Percentiles rank a stretch among this genome's conserved stretches.
Evolutionary conservation across 37 sponge, comb jelly and placozoan species (phyloP).

Genomic region (Dysidea cf. avara): DNA sequence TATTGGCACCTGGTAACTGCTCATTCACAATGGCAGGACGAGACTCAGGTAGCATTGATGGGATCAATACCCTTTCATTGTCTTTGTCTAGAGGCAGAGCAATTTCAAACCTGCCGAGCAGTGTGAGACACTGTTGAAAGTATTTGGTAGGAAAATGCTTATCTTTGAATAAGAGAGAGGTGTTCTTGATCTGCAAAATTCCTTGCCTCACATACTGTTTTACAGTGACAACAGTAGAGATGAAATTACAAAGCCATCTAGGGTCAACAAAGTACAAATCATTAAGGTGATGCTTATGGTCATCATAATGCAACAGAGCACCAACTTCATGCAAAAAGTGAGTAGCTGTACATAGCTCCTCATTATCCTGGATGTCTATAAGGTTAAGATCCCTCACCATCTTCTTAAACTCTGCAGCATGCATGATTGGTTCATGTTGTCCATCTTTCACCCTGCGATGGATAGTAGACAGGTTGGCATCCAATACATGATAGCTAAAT

Average conservation of each 20-base stretch:
- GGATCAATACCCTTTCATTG: conserved; percentile 29
- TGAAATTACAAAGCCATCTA: conserved; percentile 61
- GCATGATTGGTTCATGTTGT: conserved; percentile 28
- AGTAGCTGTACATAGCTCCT: conserved; percentile 43
- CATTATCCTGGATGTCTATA: conserved; percentile 33
- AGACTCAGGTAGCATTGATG: conserved; percentile 44
- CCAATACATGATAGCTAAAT: conserved; percentile 48
- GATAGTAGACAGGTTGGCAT: conserved; percentile 19
- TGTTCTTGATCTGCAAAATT: background rate
- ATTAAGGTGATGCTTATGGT: no score
- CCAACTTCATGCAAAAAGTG: no score
- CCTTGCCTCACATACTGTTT: conserved; percentile 41
- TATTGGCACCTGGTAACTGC: no score
- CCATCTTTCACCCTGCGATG: conserved; percentile 13
- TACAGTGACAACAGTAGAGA: no score
- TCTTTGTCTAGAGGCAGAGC: no score
- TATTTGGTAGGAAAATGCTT: conserved; percentile 48
- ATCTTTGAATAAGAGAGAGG: conserved; percentile 24
- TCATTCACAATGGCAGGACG: conserved; percentile 4
- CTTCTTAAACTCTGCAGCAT: no score
- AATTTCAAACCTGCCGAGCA: conserved; percentile 59
- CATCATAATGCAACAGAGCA: no score
- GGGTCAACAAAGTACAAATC: conserved; percentile 61
- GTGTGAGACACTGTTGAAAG: conserved; percentile 29
- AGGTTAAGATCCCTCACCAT: conserved; percentile 18